These are phyloP conservation scores for Leucophenga montana DNA, from an alignment of 2,888 invertebrate species.

Conservation along the genomic window DNA sequence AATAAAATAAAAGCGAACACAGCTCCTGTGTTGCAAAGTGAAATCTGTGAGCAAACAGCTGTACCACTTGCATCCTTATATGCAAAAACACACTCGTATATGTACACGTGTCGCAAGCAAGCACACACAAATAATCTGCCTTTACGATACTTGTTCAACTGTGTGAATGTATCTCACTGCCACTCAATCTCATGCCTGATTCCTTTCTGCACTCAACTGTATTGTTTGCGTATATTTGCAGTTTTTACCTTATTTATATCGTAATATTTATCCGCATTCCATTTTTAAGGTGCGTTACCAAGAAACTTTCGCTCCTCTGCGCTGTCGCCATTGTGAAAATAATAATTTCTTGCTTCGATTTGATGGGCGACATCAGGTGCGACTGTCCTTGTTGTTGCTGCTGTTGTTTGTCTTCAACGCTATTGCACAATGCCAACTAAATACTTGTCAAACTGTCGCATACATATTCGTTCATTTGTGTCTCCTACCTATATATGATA, in stretches of 20 bases:
- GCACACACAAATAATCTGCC: not conserved
- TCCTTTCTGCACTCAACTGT: not conserved
- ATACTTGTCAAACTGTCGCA: no score
- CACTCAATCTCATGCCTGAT: not conserved
- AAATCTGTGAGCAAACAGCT: not conserved
- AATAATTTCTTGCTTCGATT: not conserved
- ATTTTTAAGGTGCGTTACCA: not conserved
- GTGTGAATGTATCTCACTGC: not conserved
- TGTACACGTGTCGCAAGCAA: no score
- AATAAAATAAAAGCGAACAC: no score
- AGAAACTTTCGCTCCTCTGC: not conserved
- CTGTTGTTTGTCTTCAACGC: not conserved
- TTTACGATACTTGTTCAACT: not conserved
- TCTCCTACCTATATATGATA: no score
- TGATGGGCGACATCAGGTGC: slow-evolving; percentile 17
- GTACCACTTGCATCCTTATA: not conserved
- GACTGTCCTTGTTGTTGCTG: not conserved
- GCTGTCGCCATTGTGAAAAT: not conserved
- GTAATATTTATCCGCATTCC: not conserved
- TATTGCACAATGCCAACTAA: no score
- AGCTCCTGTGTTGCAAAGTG: not conserved
- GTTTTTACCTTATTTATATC: not conserved
- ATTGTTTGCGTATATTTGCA: not conserved
- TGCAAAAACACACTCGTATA: not conserved
- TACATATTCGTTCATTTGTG: no score